Conservation (phyloP, 2,888 invertebrate genomes). For the Catonia carolina region DNA sequence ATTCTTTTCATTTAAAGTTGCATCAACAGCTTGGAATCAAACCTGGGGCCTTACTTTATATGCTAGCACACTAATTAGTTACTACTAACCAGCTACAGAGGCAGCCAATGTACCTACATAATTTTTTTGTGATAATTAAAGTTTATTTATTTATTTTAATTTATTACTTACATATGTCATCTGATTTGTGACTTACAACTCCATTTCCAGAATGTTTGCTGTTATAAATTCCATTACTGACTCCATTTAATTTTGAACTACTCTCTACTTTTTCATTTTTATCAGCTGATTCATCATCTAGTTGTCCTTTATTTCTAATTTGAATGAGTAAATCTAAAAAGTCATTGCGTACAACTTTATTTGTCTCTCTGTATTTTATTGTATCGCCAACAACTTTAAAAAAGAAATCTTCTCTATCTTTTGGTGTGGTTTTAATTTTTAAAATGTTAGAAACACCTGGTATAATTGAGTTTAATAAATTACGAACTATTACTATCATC, state of each 20-base stretch:
- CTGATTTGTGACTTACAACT: neutral
- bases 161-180: neutral
- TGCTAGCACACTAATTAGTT: too few species aligned
- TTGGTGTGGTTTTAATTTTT: constrained; percentile 7
- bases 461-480: constrained; percentile 3
- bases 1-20: too few species aligned
- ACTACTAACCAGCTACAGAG: too few species aligned
- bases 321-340: constrained; percentile 14
- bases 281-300: constrained; percentile 17
- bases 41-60: too few species aligned
- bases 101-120: too few species aligned
- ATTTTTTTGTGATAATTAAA: too few species aligned
- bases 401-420: constrained; percentile 11
- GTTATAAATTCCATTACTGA: too few species aligned
- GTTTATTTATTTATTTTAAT: too few species aligned
- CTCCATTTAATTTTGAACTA: neutral
- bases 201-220: neutral
- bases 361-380: constrained; percentile 2
- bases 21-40: too few species aligned
- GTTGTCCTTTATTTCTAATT: constrained; percentile 12
- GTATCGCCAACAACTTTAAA: constrained; percentile 14
- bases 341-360: constrained; percentile 13
- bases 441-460: constrained; percentile 5
- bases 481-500: constrained; percentile 32
- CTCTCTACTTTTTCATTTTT: neutral